Conservation (phyloP, 1,140 invertebrate genomes). For the Scaptomyza hsui region DNA sequence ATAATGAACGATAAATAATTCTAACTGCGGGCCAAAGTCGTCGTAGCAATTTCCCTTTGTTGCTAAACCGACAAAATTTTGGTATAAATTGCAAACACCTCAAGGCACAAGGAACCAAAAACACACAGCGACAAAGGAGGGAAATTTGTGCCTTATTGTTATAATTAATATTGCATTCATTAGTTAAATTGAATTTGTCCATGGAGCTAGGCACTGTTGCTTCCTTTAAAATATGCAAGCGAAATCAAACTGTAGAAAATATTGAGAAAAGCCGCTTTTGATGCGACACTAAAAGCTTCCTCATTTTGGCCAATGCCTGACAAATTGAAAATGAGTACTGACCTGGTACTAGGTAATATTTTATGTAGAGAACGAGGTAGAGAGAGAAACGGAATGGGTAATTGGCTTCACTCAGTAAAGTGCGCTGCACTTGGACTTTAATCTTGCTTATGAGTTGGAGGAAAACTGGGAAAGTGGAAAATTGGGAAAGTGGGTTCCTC, state of each 20-base stretch:
- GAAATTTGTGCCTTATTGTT: conserved; percentile 26
- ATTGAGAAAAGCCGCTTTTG: conserved; percentile 13
- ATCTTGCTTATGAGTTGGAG: conserved; percentile 59
- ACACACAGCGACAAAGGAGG: background rate
- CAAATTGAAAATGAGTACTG: conserved; percentile 39
- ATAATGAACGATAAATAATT: conserved; percentile 24
- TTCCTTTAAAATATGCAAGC: conserved; percentile 37
- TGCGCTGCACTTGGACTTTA: conserved; percentile 48
- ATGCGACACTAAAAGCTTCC: conserved; percentile 37
- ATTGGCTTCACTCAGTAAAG: conserved; percentile 25
- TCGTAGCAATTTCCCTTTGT: conserved; percentile 26
- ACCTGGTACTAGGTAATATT: conserved; percentile 39
- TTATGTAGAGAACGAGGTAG: conserved; percentile 25
- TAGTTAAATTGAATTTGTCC: conserved; percentile 42
- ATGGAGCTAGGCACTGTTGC: background rate
- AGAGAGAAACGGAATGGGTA: conserved; percentile 12
- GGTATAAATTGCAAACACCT: conserved; percentile 15
- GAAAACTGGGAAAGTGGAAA: background rate
- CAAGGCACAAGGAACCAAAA: background rate
- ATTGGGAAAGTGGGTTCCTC: background rate
- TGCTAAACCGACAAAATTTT: conserved; percentile 27
- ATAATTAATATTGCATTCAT: conserved; percentile 55
- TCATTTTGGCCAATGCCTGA: conserved; percentile 24
- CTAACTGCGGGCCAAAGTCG: background rate
- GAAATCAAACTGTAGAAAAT: conserved; percentile 25